These are phyloP conservation scores for Sphaeramia orbicularis DNA, from an alignment of 2,797 vertebrate species.

Conservation along the genomic window DNA sequence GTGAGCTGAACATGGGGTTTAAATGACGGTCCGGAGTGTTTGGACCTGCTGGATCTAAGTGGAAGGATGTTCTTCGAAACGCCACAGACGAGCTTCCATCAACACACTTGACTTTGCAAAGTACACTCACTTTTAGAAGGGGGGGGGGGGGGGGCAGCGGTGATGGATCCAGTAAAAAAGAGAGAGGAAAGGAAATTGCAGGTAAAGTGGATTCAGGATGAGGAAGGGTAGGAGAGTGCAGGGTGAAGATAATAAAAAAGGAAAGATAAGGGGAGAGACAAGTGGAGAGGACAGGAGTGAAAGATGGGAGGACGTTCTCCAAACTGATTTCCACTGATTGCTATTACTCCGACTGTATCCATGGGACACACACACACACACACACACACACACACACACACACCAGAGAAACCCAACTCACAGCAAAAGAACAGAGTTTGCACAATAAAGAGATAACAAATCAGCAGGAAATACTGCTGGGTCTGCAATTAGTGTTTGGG, in stretches of 20 bases:
- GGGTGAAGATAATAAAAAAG: conserved; percentile 56
- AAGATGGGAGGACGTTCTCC: conserved; percentile 34
- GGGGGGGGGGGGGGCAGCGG: conserved; percentile 6
- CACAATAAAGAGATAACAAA: conserved; percentile 63
- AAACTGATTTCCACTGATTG: conserved; percentile 56
- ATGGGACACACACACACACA: conserved; percentile 10
- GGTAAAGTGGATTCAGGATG: conserved; percentile 41
- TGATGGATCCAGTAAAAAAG: neutral
- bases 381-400: conserved; percentile 5
- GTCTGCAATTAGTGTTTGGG: conserved; percentile 64
- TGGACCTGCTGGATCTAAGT: neutral
- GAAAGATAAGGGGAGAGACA: conserved; percentile 43
- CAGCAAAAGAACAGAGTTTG: conserved; percentile 46
- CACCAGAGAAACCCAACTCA: conserved; percentile 19
- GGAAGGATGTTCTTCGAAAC: neutral
- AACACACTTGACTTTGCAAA: conserved; percentile 28
- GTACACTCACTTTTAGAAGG: conserved; percentile 4
- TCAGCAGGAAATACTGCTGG: conserved; percentile 66
- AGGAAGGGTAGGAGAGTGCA: conserved; percentile 28
- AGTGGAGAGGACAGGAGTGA: conserved; percentile 33
- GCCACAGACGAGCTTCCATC: neutral
- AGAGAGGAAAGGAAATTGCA: conserved; percentile 32
- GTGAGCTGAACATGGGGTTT: no score
- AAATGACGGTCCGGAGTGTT: neutral
- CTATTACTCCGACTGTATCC: conserved; percentile 37